Conservation (phyloP, 2,113 vertebrate genomes). For the Microtus richardsoni region DNA sequence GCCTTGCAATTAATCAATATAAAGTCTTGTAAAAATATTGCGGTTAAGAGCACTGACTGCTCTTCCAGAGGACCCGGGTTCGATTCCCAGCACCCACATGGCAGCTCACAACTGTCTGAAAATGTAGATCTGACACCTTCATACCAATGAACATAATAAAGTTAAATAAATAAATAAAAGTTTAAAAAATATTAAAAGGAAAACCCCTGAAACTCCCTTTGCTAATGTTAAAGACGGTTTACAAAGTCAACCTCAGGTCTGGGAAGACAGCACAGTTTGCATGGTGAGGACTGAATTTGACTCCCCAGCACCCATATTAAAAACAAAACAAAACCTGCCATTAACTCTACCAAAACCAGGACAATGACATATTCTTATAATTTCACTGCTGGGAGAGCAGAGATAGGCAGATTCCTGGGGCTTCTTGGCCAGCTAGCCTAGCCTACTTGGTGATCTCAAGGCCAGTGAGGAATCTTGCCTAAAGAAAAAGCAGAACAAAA, state of each 20-base stretch:
- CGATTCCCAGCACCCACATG: too few species aligned
- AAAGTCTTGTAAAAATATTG: constrained; percentile 8
- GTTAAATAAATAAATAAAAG: too few species aligned
- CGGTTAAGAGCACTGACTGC: too few species aligned
- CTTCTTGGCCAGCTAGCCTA: not conserved
- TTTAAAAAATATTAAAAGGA: constrained; percentile 36
- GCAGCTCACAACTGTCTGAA: too few species aligned
- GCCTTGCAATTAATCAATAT: not conserved
- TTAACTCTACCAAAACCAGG: not conserved
- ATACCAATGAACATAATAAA: too few species aligned
- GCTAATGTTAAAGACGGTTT: not conserved
- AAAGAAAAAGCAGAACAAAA: not conserved
- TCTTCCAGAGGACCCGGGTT: too few species aligned
- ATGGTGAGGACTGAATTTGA: not conserved
- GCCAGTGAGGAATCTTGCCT: not conserved
- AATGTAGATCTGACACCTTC: too few species aligned
- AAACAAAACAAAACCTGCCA: not conserved
- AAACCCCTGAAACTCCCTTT: not conserved
- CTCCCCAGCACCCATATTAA: not conserved
- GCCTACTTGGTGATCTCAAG: not conserved
- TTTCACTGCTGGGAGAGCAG: not conserved
- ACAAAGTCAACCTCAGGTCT: not conserved
- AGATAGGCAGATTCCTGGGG: not conserved
- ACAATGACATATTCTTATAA: not conserved
- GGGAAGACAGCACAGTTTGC: not conserved